Evolutionary conservation across 1,140 invertebrate species (phyloP), one percentile per base, ranked within the genome.

Genomic region (Harlomillsia oculata): DNA sequence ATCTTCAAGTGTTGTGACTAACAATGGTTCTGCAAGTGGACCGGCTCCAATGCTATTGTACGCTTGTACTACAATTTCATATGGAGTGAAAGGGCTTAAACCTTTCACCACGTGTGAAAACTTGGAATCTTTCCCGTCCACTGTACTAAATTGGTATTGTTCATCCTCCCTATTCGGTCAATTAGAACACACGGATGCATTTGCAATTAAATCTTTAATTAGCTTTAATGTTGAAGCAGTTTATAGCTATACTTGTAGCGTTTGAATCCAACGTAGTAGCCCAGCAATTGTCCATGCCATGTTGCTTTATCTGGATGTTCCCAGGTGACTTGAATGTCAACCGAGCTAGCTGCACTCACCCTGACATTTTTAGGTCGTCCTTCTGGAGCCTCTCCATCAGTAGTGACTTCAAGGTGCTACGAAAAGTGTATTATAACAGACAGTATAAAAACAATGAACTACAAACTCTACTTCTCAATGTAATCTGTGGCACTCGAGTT

Each of bases 1-100:
- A 70, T 87, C 86, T 71, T 87, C 84, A 68, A 87, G 74, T n/a
- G 86, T 89, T 66, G 85, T 82, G 0, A 83, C 82, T 2, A 79
- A 75, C 0, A 82, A 75, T 37, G 84, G 80, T 44, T 85, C 81
- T 0, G 84, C 85, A 0, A 83, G 71, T 3, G 88, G 89, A 25
- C 88, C 87, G 16, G 71, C 68, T 3, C 77, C 77, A 51, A 72
- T 69, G 2, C 59, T 58, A 55, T 74, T 74, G 59, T 67, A 74
- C 9, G 41, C 55, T 59, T 74, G 72, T 3, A 74, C 63, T 3
- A 72, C 67, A 21, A 74, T 63, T 48, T 67, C 65, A 53, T 73
- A 74, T 18, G 68, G 63, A 5, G 70, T 72, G 45, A 64, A 69
- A n/a, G 69, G 66, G 39, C 61, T 56, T n/a, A 73, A 58, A 34